Percentiles rank a stretch among this genome's conserved stretches.
Evolutionary conservation across 2,888 invertebrate species (phyloP).

Genomic region (Crepidodera aurea): DNA sequence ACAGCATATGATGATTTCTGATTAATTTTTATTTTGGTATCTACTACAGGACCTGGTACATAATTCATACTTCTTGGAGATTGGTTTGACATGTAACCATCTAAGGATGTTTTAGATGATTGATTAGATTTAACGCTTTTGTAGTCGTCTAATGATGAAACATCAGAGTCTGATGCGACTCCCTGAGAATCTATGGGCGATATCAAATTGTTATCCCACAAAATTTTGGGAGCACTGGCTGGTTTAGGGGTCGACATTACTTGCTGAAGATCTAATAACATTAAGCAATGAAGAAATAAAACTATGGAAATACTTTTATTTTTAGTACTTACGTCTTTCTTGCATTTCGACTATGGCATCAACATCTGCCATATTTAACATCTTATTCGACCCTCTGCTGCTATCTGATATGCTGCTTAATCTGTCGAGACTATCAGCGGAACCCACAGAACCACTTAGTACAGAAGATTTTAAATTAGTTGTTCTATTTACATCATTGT

Average conservation of each 20-base stretch:
- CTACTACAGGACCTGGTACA: constrained; percentile 22
- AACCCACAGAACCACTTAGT: constrained; percentile 51
- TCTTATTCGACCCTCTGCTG: constrained; percentile 56
- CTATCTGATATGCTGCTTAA: constrained; percentile 58
- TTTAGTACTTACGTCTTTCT: constrained; percentile 55
- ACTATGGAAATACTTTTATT: not conserved
- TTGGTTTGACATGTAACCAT: constrained; percentile 41
- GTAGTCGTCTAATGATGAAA: constrained; percentile 56
- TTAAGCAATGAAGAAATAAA: not conserved
- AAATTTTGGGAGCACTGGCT: constrained; percentile 33
- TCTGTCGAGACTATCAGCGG: constrained; percentile 59
- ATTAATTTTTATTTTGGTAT: constrained; percentile 40
- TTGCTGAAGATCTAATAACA: constrained; percentile 52
- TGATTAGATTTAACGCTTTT: constrained; percentile 48
- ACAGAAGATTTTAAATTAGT: constrained; percentile 21
- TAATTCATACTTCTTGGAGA: constrained; percentile 45
- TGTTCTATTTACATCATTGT: constrained; percentile 38
- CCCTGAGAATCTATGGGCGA: constrained; percentile 54
- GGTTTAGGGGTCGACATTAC: constrained; percentile 60
- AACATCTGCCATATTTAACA: constrained; percentile 58
- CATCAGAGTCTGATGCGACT: constrained; percentile 56
- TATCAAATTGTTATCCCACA: constrained; percentile 50
- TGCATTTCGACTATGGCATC: constrained; percentile 58
- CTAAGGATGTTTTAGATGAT: constrained; percentile 48
- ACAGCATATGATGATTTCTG: constrained; percentile 43